A percentile compares a stretch with the other conserved stretches of the same genome.
These are phyloP conservation scores for Oasisia sp. DNA, from an alignment of 2,888 invertebrate genomes.

Conservation along the genomic window DNA sequence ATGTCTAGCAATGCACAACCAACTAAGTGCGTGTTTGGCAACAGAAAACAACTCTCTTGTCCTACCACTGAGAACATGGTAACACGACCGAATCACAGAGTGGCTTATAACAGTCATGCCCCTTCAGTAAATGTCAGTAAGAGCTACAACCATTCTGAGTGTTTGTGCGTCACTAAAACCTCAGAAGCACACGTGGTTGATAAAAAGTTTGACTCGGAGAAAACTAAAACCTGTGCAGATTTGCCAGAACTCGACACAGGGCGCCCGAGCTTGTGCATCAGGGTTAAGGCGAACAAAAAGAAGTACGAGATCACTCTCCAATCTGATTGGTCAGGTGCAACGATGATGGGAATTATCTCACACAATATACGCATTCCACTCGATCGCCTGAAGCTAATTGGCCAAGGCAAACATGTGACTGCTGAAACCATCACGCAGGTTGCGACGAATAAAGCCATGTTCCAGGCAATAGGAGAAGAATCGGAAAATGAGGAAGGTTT, in stretches of 20 bases:
- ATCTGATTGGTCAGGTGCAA: slow-evolving; percentile 46
- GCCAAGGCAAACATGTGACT: slow-evolving; percentile 51
- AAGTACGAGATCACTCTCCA: slow-evolving; percentile 49
- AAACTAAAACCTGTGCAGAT: slow-evolving; percentile 42
- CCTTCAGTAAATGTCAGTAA: neutral
- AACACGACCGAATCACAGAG: neutral
- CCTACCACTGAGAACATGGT: neutral
- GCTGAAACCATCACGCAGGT: slow-evolving; percentile 42
- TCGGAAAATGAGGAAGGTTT: slow-evolving; percentile 49
- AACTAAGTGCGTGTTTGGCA: neutral
- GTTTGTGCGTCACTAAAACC: neutral
- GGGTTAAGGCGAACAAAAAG: slow-evolving; percentile 49
- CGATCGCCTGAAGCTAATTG: slow-evolving; percentile 53
- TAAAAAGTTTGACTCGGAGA: neutral
- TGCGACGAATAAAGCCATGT: slow-evolving; percentile 47
- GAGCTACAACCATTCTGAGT: neutral
- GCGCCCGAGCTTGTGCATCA: slow-evolving; percentile 34
- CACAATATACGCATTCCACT: slow-evolving; percentile 47
- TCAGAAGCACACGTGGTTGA: neutral
- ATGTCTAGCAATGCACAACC: neutral
- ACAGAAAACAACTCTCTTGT: slow-evolving; percentile 14
- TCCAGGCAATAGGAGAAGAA: slow-evolving; percentile 53
- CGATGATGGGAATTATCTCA: slow-evolving; percentile 47
- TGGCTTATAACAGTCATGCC: neutral
- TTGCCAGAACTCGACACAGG: slow-evolving; percentile 42